Evolutionary conservation across 2,888 invertebrate genomes (phyloP), one percentile per base, ranked within the genome.

Genomic region (Harpalus rubripes): DNA sequence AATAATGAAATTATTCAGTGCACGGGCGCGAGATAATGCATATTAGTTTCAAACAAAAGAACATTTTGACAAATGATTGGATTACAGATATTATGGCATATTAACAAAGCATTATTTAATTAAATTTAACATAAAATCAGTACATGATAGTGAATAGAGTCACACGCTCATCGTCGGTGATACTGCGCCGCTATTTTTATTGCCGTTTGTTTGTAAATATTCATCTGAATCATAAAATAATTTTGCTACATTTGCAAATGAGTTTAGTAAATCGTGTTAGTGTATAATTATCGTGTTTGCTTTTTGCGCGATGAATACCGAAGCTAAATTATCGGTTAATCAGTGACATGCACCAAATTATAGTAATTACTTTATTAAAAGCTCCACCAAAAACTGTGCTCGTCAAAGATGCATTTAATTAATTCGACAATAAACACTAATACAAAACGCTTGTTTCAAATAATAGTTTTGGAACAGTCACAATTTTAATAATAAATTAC

Each of bases 51-150:
- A 68, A 74, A 74, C 72, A 74, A 74, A 74, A 44, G 44, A 74
- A 44, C 72, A 74, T 74, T 74, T 44, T 74, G 72, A 44, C 72
- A 44, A 74, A 74, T 74, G 72, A 74, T 74, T 74, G 44, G 18
- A 74, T 44, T 44, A 74, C 72, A 74, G 18, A 74, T 74, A 74
- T 74, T 74, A 41, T 18, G 72, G 18, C 44, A 44, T 18, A 74
- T 74, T 44, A 74, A 74, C 44, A 74, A 74, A 74, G 72, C 72
- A 18, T 41, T 74, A 44, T 74, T 74, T 44, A 74, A 74, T 74
- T 74, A 41, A 44, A 74, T 74, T 44, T 44, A 74, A 74, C 18
- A 74, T 74, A 74, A 68, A 68, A 68, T 68, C 68, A 68, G 68
- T 39, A 68, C 68, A 68, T 68, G 68, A 44, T 74, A 44, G 16